phyloP scores from a whole-genome alignment of 2,797 vertebrate genomes.

The Diplodus puntazzo region DNA sequence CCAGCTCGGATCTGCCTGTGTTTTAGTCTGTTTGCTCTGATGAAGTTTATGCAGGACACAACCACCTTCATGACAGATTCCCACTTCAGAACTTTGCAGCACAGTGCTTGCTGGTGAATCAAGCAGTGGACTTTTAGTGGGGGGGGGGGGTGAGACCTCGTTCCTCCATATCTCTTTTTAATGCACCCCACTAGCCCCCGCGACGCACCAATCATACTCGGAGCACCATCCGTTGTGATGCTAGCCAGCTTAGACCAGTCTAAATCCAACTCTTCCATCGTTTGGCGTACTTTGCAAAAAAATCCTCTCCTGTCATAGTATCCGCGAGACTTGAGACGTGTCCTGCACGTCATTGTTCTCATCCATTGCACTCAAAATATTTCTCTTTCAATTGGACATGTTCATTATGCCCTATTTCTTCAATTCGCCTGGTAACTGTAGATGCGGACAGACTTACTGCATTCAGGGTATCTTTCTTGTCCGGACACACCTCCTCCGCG shows the following conservation, averaged over 20 bases:
- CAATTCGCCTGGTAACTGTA: constrained; percentile 40
- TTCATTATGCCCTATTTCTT: no score
- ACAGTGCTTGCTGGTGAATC: constrained; percentile 65
- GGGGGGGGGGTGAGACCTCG: constrained; percentile 33
- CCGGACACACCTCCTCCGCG: no score
- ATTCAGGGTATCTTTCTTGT: no score
- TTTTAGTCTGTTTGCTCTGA: constrained; percentile 58
- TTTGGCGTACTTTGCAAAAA: constrained; percentile 26
- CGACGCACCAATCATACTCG: constrained; percentile 44
- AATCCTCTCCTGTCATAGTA: constrained; percentile 46
- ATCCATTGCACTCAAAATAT: constrained; percentile 53
- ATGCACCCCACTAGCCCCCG: constrained; percentile 48
- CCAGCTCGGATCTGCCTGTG: constrained; percentile 59
- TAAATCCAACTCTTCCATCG: constrained; percentile 50
- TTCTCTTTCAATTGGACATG: constrained; percentile 25
- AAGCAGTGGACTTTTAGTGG: constrained; percentile 52
- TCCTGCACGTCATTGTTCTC: constrained; percentile 60
- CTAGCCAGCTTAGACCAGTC: constrained; percentile 57
- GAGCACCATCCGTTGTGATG: constrained; percentile 49
- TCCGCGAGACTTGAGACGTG: constrained; percentile 33
- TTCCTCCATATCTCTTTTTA: constrained; percentile 42
- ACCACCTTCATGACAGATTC: constrained; percentile 69
- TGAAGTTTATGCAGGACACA: constrained; percentile 61
- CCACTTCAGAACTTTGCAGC: constrained; percentile 61
- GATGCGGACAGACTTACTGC: no score